A percentile compares a stretch with the other conserved stretches of the same genome.
These are phyloP conservation scores for Chorisops tibialis DNA, from an alignment of 2,888 invertebrate species.

Conservation along the genomic window DNA sequence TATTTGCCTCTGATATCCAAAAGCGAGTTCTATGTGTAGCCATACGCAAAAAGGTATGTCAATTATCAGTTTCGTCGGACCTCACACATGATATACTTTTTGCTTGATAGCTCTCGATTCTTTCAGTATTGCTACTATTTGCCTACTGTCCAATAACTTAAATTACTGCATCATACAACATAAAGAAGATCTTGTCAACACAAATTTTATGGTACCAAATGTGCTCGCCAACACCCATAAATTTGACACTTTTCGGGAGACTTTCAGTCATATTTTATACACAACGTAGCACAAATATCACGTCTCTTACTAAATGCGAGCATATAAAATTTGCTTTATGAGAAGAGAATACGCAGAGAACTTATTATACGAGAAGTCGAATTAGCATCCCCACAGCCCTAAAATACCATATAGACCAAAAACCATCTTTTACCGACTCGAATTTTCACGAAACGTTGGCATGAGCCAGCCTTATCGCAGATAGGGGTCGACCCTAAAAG, in stretches of 20 bases:
- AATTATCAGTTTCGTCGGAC: too few species aligned
- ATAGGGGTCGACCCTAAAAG: conserved; percentile 1
- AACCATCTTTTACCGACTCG: not conserved
- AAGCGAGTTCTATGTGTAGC: too few species aligned
- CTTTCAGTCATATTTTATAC: not conserved
- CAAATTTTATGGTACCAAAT: not conserved
- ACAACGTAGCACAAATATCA: not conserved
- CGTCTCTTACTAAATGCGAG: not conserved
- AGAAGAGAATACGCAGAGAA: not conserved
- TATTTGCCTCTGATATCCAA: too few species aligned
- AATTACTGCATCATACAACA: conserved; percentile 3
- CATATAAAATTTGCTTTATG: conserved; percentile 15
- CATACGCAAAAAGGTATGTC: too few species aligned
- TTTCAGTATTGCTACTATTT: too few species aligned
- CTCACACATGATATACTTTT: too few species aligned
- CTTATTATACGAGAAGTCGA: conserved; percentile 10
- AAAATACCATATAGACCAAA: not conserved
- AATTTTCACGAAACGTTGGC: not conserved
- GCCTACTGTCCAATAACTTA: too few species aligned
- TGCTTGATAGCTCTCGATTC: too few species aligned
- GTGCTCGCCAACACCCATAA: conserved; percentile 2
- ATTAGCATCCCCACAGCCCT: not conserved
- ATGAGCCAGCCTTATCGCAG: not conserved
- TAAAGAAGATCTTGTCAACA: not conserved
- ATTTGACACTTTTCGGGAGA: conserved; percentile 4